Evolutionary conservation across 2,888 invertebrate species (phyloP), one percentile per base, ranked within the genome.

Genomic region (Monopis laevigella): DNA sequence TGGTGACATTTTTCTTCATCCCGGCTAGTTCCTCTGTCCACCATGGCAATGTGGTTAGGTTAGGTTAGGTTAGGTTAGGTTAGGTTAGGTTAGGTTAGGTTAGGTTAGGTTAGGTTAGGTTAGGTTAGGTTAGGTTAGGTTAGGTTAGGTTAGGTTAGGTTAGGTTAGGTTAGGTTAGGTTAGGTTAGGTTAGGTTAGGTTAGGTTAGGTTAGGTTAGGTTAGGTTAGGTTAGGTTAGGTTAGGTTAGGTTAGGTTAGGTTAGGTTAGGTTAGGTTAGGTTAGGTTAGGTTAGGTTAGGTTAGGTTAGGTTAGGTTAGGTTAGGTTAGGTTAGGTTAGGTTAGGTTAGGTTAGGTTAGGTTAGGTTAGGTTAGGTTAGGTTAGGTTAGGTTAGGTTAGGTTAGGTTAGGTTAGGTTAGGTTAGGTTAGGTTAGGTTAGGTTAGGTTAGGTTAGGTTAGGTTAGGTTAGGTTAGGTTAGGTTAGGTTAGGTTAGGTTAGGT

Each of bases 71-170:
- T 29, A 18, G 30, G 40, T 40, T 40, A 40, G 48, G 46, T 46
- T 46, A 46, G 44, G 45, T 46, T 46, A 48, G 46, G 48, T 48
- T 48, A 46, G 46, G 48, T 46, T 48, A 45, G 48, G 48, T 46
- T 48, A 46, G 48, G 46, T 48, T 48, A 48, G 48, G 48, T 48
- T 48, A 48, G 48, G 48, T 48, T 48, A 46, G 48, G 48, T 45
- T 45, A 40, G 40, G 40, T 40, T 40, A 30, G 40, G 40, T 40
- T 30, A 49, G 46, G 47, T 47, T 45, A 46, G 46, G 44, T 46
- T 45, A 43, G 45, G 42, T 44, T 44, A 43, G 45, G 44, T 43
- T 44, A 41, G 45, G 45, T 45, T 45, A 42, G 43, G 43, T 44
- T 45, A 47, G 45, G 43, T 48, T 46, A 44, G 45, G 48, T 46